A percentile compares a stretch with the other conserved stretches of the same genome.
Conservation (phyloP, 2,888 invertebrate genomes). For the Boloria euphrosyne region DNA sequence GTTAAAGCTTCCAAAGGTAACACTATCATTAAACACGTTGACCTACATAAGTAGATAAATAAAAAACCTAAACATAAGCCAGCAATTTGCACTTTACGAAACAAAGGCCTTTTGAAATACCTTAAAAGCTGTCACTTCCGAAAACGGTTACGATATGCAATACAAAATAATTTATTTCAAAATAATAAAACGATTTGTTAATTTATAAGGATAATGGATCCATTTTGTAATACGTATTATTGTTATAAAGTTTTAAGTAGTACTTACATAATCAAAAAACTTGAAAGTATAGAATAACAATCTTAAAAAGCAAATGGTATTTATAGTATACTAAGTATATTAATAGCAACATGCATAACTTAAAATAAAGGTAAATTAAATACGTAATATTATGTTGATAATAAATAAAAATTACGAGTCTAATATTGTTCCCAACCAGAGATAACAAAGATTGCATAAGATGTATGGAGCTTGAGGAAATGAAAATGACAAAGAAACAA, state of each 20-base stretch:
- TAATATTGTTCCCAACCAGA: conserved; percentile 2
- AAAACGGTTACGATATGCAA: conserved; percentile 29
- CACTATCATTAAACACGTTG: background rate
- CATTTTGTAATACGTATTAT: conserved; percentile 13
- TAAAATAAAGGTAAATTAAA: no score
- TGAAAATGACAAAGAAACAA: conserved; percentile 42
- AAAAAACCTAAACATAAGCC: background rate
- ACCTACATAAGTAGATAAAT: background rate
- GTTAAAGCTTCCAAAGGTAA: no score
- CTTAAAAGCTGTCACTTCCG: conserved; percentile 34
- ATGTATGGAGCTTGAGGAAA: conserved; percentile 45
- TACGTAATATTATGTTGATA: background rate
- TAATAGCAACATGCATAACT: no score
- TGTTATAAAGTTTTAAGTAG: background rate
- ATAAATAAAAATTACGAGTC: conserved; percentile 8
- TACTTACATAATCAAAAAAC: conserved; percentile 10
- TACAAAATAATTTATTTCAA: conserved; percentile 35
- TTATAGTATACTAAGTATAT: no score
- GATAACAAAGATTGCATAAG: conserved; percentile 48
- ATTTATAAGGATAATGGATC: conserved; percentile 17
- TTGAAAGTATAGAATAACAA: background rate
- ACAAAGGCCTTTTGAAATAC: conserved; percentile 36
- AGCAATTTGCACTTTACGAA: conserved; percentile 22
- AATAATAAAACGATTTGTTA: conserved; percentile 14
- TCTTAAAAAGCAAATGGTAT: no score